Evolutionary conservation across 2,888 invertebrate species (phyloP), one percentile per base, ranked within the genome.

Genomic region (Nephrotoma appendiculata): DNA sequence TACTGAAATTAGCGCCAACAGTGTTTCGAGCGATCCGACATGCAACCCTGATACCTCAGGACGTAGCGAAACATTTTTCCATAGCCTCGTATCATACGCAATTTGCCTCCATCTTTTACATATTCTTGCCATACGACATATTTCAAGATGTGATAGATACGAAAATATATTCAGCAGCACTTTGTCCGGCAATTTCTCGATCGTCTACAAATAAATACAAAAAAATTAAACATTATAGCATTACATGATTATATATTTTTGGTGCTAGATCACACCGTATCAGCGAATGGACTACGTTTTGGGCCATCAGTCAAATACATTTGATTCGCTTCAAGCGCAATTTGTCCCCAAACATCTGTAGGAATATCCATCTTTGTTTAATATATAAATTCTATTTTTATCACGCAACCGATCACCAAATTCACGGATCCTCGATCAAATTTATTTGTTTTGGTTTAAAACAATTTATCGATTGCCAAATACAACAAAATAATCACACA

Each of bases 111-210:
- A 99, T 92, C 98, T 96, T 90, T 96, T 97, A 93, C 99, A 99
- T 2, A 99, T 97, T 88, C 96, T 94, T 0, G 99, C 98, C 93
- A 99, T 95, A 44, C 96, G 95, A 91, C 98, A 97, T 91, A 99
- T 97, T 92, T 99, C 98, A 87, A 96, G 95, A 91, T 99, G 99
- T 43, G 96, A 94, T 88, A 99, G 93, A 92, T 98, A 99, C 84
- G 97, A 96, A 92, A 99, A 99, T 90, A 98, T 96, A 90, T 97
- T 96, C 88, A 98, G 93, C 57, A 99, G 93, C 44, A 99, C 97
- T 92, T 99, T 99, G 92, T 99, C 99, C 11, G 99, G 99, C 52
- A 99, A 93, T 91, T 98, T 98, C 91, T 98, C 98, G 90, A 98
- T 97, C 5, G 98, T 98, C 98, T 98, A 93, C 44, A 48, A 86